Evolutionary conservation across 2,888 invertebrate genomes (phyloP).

Genomic region (Andrena praecox): DNA sequence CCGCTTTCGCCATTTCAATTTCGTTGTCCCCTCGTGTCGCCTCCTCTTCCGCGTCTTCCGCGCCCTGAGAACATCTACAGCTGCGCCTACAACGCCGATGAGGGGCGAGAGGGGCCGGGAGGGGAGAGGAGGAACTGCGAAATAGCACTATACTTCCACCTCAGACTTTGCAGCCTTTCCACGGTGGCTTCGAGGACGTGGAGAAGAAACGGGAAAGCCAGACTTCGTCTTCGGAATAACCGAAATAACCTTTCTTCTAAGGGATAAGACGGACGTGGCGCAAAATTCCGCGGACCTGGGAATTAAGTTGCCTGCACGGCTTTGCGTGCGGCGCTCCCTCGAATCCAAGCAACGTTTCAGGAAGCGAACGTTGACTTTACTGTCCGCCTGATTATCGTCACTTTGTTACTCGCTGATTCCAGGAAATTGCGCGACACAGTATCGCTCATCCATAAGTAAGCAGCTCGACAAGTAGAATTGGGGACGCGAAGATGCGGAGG

Average conservation of each 20-base stretch:
- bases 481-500: too few relatives aligned
- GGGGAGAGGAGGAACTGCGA: conserved; percentile 20
- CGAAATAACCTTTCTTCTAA: conserved; percentile 63
- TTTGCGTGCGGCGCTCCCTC: conserved; percentile 20
- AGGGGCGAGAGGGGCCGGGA: conserved; percentile 17
- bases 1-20: conserved; percentile 83
- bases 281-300: conserved; percentile 21
- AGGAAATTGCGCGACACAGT: too few relatives aligned
- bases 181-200: conserved; percentile 26
- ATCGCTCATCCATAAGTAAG: background rate
- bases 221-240: conserved; percentile 54
- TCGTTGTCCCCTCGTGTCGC: conserved; percentile 76
- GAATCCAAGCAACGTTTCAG: conserved; percentile 21
- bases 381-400: background rate
- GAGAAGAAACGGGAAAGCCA: conserved; percentile 12
- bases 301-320: conserved; percentile 25
- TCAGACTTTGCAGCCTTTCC: conserved; percentile 64
- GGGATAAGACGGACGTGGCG: conserved; percentile 52
- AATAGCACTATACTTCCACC: conserved; percentile 52
- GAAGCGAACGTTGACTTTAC: background rate
- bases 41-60: conserved; percentile 71
- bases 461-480: background rate
- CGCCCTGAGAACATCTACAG: conserved; percentile 78
- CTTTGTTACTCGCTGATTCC: background rate
- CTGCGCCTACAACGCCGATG: conserved; percentile 67